These are phyloP conservation scores for Pristionchus fissidentatus DNA, from an alignment of 2,888 invertebrate genomes.

Conservation along the genomic window DNA sequence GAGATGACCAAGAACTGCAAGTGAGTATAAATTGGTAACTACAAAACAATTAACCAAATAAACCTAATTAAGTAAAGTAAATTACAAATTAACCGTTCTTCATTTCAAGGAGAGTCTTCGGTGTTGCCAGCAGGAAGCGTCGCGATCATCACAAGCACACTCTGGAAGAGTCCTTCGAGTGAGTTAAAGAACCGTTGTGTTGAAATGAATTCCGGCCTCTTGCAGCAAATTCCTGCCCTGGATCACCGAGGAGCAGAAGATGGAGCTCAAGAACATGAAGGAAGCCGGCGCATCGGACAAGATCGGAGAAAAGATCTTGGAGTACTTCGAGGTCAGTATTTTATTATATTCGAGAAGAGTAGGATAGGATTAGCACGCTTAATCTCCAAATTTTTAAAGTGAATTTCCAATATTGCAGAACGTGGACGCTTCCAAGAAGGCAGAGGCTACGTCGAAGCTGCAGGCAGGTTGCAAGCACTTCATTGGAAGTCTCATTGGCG, in stretches of 20 bases:
- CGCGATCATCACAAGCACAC: too few species aligned
- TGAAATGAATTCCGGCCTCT: neutral
- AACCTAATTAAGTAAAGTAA: too few species aligned
- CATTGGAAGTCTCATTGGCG: slow-evolving; percentile 58
- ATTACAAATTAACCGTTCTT: too few species aligned
- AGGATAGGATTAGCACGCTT: too few species aligned
- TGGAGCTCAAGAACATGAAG: slow-evolving; percentile 56
- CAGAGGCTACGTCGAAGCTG: slow-evolving; percentile 62
- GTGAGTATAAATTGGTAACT: neutral
- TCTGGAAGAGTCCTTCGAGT: slow-evolving; percentile 32
- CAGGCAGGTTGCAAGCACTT: slow-evolving; percentile 65
- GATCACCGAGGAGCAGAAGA: slow-evolving; percentile 46
- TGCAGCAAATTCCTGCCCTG: slow-evolving; percentile 23
- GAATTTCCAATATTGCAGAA: neutral
- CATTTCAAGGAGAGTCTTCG: slow-evolving; percentile 13
- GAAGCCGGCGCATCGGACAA: neutral
- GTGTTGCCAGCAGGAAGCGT: too few species aligned
- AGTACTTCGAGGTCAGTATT: slow-evolving; percentile 20
- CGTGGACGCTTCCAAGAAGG: slow-evolving; percentile 16
- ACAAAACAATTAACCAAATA: slow-evolving; percentile 4
- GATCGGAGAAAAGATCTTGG: slow-evolving; percentile 9
- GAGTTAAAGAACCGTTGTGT: neutral
- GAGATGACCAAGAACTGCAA: slow-evolving; percentile 12
- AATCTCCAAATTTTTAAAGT: too few species aligned
- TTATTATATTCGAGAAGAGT: too few species aligned